These are phyloP conservation scores for Lota lota DNA, from an alignment of 2,113 vertebrate species.

Conservation along the genomic window DNA sequence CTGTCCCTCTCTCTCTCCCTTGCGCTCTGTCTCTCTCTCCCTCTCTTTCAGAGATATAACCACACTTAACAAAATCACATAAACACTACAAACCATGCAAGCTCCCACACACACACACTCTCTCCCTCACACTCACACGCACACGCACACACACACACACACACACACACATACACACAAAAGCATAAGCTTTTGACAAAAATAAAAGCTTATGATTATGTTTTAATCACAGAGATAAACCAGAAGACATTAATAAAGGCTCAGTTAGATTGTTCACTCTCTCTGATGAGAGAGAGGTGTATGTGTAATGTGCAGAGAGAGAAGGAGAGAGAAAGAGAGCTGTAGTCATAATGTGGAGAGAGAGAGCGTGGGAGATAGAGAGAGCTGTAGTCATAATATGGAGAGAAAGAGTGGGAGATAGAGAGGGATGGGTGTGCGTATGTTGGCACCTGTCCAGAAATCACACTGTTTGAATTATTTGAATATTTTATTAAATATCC, in stretches of 20 bases:
- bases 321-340: slow-evolving; percentile 10
- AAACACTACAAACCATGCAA: slow-evolving; percentile 34
- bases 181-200: not conserved
- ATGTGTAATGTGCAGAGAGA: slow-evolving; percentile 1
- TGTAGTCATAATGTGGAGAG: slow-evolving; percentile 14
- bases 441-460: too few relatives aligned
- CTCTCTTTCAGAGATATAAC: too few relatives aligned
- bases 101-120: slow-evolving; percentile 1
- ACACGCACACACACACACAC: slow-evolving; percentile 16
- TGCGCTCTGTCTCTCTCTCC: too few relatives aligned
- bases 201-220: slow-evolving; percentile 33
- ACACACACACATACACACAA: slow-evolving; percentile 2
- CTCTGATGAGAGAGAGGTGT: too few relatives aligned
- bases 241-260: slow-evolving; percentile 44
- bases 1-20: too few relatives aligned
- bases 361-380: not conserved
- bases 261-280: slow-evolving; percentile 3
- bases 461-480: too few relatives aligned
- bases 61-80: not conserved
- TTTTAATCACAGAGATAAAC: slow-evolving; percentile 50
- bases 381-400: not conserved
- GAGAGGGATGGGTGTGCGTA: not conserved
- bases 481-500: not conserved
- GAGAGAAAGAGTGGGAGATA: not conserved
- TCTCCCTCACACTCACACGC: not conserved